These are phyloP conservation scores for Microplitis deprimator DNA, from an alignment of 2,888 invertebrate species.

Conservation along the genomic window DNA sequence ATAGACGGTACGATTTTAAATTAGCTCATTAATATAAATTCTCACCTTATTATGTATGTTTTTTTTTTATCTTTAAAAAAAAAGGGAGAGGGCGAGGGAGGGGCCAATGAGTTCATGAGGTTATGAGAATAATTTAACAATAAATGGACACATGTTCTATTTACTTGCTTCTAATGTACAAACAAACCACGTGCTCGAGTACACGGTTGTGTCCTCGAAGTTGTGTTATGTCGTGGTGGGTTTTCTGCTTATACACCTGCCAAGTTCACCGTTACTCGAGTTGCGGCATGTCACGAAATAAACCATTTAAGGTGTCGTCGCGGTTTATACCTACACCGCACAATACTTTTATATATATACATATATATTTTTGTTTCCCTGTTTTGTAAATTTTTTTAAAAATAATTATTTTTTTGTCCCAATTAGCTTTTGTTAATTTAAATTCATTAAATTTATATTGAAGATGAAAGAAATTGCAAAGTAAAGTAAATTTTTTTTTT, in stretches of 20 bases:
- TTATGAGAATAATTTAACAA: background rate
- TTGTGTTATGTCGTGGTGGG: slow-evolving; percentile 7
- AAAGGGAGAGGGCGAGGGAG: too few relatives aligned
- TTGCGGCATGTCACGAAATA: slow-evolving; percentile 47
- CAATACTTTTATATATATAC: slow-evolving; percentile 2
- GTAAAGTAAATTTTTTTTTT: background rate
- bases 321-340: slow-evolving; percentile 29
- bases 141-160: slow-evolving; percentile 10
- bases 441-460: background rate
- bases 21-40: background rate
- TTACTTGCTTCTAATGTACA: background rate
- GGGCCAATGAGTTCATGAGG: too few relatives aligned
- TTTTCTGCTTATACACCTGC: slow-evolving; percentile 47
- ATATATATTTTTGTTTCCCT: background rate
- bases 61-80: too few relatives aligned
- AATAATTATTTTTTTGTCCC: background rate
- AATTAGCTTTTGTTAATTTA: background rate
- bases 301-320: slow-evolving; percentile 49
- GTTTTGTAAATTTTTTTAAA: background rate
- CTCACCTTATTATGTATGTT: too few relatives aligned
- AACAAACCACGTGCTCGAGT: slow-evolving; percentile 15
- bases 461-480: background rate
- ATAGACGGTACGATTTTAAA: background rate
- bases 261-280: slow-evolving; percentile 54
- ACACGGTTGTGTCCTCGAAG: slow-evolving; percentile 25